Evolutionary conservation across 1,140 invertebrate species (phyloP), one percentile per base, ranked within the genome.

Genomic region (Whitmania pigra): DNA sequence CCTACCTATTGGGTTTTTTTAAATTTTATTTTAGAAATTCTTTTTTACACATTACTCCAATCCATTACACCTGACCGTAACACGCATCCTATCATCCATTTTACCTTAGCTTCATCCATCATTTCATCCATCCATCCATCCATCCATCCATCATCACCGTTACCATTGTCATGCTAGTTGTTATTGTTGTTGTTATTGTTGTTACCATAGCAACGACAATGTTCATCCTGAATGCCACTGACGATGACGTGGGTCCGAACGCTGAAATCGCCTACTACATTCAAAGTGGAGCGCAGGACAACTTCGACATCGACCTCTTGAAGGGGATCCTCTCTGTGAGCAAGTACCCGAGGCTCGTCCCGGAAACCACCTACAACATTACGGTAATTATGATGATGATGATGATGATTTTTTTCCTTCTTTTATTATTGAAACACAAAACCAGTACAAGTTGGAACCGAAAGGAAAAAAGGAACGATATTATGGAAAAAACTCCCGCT

Each of bases 221-320:
- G 43, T 79, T 93, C 17, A 89, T 92, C 79, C 83, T 88, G 66
- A 84, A 85, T 60, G 91, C 90, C 0, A 86, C 86, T 22, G 93
- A 95, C 81, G 83, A 83, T 31, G 93, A 96, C 79, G 86, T 87
- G 63, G 89, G 88, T 2, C 74, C 86, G 2, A 90, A 91, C 79
- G 89, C 88, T 13, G 85, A 87, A 74, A 85, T 94, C 27, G 83
- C 83, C 54, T 94, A 91, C 77, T 84, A 80, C 25, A 92, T 94
- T 31, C 79, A 88, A 18, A 81, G 81, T 7, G 89, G 89, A 20
- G 36, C 27, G 27, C 25, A 75, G 73, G 54, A 75, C 71, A 75
- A 90, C 90, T 79, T 86, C 87, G 54, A 82, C 87, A 72, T 73
- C 53, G 54, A 69, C 54, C 43, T 15, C 20, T 20, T 49, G n/a